Evolutionary conservation across 2,113 vertebrate species (phyloP), one percentile per base, ranked within the genome.

Genomic region (Hippocampus abdominalis): DNA sequence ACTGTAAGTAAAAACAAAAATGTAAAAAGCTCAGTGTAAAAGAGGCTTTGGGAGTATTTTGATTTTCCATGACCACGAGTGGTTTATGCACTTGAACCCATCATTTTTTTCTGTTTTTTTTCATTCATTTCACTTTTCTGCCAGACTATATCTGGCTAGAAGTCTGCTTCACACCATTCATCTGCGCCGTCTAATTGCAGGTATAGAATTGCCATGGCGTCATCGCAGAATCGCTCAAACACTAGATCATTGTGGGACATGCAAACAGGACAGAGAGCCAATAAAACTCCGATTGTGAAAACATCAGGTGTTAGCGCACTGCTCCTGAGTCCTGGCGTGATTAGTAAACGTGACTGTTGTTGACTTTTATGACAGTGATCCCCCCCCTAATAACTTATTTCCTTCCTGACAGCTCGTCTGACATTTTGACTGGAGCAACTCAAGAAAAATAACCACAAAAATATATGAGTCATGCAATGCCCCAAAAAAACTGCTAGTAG

Each of bases 191-290:
- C 77, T 82, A 87, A 84, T 82, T 86, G 68, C 76, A 86, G 87
- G 86, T 89, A 81, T 83, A 79, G 73, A 54, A 48, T 75, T 87
- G 80, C 83, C 69, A 49, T 81, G 72, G 73, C 73, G 54, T 84
- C 76, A 79, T 71, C 48, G 1, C 7, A 42, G 76, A 61, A 66
- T 32, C 49, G 71, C 87, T 84, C 74, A 85, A 86, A 86, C 68
- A 48, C 68, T 66, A 70, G 69, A 77, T 81, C 79, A 80, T 72
- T 86, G 82, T 85, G 84, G 51, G 84, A 78, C 74, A 64, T 59
- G 44, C 75, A 70, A 23, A 21, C 29, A 29, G 23, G 21, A 66
- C 48, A 73, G 66, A 65, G 44, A 62, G 57, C 64, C 66, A 10
- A 12, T 70, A 75, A 85, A 75, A 82, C 73, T 61, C 39, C 65